Base-by-base conservation (phyloP, 1,140 invertebrate species). In the Hestina assimilis region DNA sequence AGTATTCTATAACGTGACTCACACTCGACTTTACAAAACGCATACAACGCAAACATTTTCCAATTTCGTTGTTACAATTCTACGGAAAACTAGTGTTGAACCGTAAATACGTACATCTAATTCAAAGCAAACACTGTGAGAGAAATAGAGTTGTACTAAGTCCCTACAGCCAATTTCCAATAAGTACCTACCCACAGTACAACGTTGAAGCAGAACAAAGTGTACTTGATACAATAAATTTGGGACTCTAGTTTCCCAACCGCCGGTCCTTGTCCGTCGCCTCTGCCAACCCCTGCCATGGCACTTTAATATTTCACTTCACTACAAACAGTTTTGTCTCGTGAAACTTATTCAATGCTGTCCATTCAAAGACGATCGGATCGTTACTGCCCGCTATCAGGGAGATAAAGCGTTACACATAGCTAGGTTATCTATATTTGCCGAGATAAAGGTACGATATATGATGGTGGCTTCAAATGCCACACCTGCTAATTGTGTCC, bases 151-250 rank as follows among this genome's bases (percentile, higher is more conserved):
- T 6, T 50, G 28, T 24, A 42, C 12, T 24, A 19, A 40, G 50
- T 24, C 26, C 31, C 26, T 33, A 35, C 4, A 33, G 28, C 12
- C 46, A 42, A 42, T 46, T 41, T 9, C 43, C 17, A 42, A 48
- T 46, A n/a, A n/a, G n/a, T n/a, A 91, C 91, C 89, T 79, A 94
- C 93, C 92, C 92, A 93, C 68, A 93, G 80, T 14, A 94, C 89
- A 29, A 93, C 90, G 68, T 93, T 94, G 71, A 94, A 90, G 61
- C 92, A 94, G 66, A 94, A 93, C 29, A 94, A 87, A 9, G 91
- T 92, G 66, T 93, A 94, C 72, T 93, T 94, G 41, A 94, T 90
- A 67, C 91, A 90, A 53, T 91, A 91, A 59, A 94, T 94, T 54
- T 92, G 91, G 23, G 90, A 91, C 69, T 93, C 93, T 54, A 94